Percentiles rank a stretch among this genome's conserved stretches.
Conservation (phyloP, 2,797 vertebrate species). For the Cichlasoma orientale region DNA sequence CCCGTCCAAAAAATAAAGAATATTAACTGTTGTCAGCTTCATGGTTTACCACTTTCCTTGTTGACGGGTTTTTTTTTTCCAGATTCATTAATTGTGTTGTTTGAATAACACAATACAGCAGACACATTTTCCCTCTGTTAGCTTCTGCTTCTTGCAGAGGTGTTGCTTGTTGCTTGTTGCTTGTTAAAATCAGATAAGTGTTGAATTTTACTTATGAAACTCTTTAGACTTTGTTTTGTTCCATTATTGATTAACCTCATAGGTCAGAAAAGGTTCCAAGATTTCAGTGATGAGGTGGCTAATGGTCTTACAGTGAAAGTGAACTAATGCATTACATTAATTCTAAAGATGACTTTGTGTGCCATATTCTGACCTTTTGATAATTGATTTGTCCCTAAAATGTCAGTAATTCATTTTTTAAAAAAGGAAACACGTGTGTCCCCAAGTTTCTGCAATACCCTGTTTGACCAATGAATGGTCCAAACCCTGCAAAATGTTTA, state of each 20-base stretch:
- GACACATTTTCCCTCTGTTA: not conserved
- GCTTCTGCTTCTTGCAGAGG: not conserved
- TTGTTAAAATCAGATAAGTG: not conserved
- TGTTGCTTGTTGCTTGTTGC: not conserved
- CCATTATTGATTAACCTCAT: slow-evolving; percentile 6
- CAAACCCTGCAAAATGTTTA: too few relatives aligned
- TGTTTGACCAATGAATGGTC: not conserved
- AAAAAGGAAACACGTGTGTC: too few relatives aligned
- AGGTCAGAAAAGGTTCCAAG: not conserved
- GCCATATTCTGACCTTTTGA: too few relatives aligned
- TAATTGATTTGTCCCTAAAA: not conserved
- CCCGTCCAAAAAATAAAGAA: not conserved
- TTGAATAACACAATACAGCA: not conserved
- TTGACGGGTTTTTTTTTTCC: not conserved
- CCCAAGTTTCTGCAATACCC: too few relatives aligned
- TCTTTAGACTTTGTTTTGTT: not conserved
- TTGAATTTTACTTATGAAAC: not conserved
- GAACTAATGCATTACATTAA: too few relatives aligned
- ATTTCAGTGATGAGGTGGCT: not conserved
- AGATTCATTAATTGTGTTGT: not conserved
- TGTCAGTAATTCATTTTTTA: too few relatives aligned
- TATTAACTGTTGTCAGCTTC: not conserved
- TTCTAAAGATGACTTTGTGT: too few relatives aligned
- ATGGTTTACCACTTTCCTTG: not conserved
- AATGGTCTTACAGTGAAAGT: not conserved